Evolutionary conservation across 2,888 invertebrate species (phyloP).

Genomic region (Beris morrisii): DNA sequence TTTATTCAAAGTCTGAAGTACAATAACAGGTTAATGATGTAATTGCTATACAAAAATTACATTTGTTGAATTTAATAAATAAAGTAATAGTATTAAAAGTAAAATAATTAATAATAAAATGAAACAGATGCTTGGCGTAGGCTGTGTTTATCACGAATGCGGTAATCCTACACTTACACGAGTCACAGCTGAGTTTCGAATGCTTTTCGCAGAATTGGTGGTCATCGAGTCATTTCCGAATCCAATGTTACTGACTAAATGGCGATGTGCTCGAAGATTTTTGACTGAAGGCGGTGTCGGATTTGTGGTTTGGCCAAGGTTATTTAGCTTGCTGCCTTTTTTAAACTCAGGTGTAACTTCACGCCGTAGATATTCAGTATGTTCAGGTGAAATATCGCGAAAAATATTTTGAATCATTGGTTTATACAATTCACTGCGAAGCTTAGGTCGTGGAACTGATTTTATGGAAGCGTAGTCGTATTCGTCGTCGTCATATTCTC

Average conservation of each 20-base stretch:
- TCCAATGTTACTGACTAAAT: slow-evolving; percentile 51
- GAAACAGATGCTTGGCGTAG: no score
- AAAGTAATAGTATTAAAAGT: no score
- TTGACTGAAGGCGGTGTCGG: slow-evolving; percentile 5
- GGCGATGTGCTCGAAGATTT: slow-evolving; percentile 43
- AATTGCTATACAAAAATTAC: no score
- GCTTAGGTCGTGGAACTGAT: no score
- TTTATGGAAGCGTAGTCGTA: slow-evolving; percentile 1
- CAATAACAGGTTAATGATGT: no score
- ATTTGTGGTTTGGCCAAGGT: neutral
- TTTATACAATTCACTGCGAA: no score
- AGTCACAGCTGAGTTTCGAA: slow-evolving; percentile 49
- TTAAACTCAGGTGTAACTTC: neutral
- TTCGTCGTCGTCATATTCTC: slow-evolving; percentile 3
- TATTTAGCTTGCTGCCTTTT: slow-evolving; percentile 22
- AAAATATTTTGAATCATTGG: no score
- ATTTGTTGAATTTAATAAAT: no score
- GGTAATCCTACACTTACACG: slow-evolving; percentile 54
- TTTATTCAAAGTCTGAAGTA: no score
- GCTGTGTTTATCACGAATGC: slow-evolving; percentile 42
- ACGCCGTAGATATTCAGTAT: no score
- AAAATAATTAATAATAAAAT: no score
- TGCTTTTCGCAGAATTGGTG: slow-evolving; percentile 1
- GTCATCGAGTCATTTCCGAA: slow-evolving; percentile 23
- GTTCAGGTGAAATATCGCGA: no score